Base-by-base conservation (phyloP, 2,113 vertebrate species). In the Paralichthys olivaceus region DNA sequence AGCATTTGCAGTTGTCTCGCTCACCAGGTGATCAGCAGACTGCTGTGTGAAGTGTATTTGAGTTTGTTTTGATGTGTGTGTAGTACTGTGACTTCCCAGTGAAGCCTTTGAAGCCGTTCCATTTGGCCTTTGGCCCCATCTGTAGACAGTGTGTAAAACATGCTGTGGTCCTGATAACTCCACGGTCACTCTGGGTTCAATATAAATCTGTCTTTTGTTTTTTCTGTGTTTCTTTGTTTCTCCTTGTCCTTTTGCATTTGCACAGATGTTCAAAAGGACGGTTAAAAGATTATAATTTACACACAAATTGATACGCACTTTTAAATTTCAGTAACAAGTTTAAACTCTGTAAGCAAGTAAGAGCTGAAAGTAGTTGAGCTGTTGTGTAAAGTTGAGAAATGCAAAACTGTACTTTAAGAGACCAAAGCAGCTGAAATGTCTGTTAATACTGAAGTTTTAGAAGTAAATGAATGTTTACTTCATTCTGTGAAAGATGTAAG, bases 81-180 rank as follows among this genome's bases (percentile, higher is more conserved):
- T 75, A 57, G 68, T 47, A 19, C 43, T 80, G 63, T 69, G 76
- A 54, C 56, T 69, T 63, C 40, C 20, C 25, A 12, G 61, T 13
- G 55, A 49, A 54, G 75, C 67, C 70, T 81, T 79, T 81, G 83
- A 81, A 81, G 79, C 40, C 0, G 23, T 23, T 85, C 78, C 64
- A 74, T 62, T 63, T 77, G 69, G 69, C 83, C 54, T 73, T 22
- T 79, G 72, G 49, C 76, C 59, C 9, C 28, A 56, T 62, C 71
- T 80, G 72, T 57, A 66, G 77, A 75, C 60, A 66, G 73, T 72
- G 49, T 67, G 77, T 79, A 56, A 72, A 73, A 73, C 73, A 77
- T 12, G 77, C 73, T 56, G 60, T 22, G 66, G 47, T 43, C 3
- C 65, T 59, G 56, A 71, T 54, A 57, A 51, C 40, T 75, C 7